A percentile compares a stretch with the other conserved stretches of the same genome.
Evolutionary conservation across 2,113 vertebrate species (phyloP).

Genomic region (Etia nguti): DNA sequence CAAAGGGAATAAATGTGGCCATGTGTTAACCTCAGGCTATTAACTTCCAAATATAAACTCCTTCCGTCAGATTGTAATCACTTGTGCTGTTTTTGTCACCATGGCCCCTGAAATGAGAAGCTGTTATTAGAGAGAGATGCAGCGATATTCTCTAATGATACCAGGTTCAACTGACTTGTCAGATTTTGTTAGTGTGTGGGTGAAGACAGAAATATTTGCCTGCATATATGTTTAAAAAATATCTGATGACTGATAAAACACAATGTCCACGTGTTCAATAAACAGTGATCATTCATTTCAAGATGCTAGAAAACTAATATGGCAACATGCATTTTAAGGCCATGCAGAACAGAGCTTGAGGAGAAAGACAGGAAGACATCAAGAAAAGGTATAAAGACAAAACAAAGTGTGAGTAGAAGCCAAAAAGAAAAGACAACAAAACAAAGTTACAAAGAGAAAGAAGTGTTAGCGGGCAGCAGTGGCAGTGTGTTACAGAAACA

Average conservation of each 20-base stretch:
- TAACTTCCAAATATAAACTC: conserved; percentile 55
- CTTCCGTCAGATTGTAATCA: conserved; percentile 36
- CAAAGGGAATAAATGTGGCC: conserved; percentile 10
- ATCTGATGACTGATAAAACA: neutral
- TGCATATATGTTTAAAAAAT: neutral
- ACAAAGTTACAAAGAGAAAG: neutral
- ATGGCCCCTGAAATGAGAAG: conserved; percentile 7
- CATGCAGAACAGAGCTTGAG: neutral
- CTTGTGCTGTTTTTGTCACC: conserved; percentile 3
- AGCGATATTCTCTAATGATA: conserved; percentile 10
- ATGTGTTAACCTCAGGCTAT: conserved; percentile 58
- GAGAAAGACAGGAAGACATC: neutral
- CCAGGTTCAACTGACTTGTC: neutral
- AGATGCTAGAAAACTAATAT: neutral
- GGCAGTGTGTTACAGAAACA: neutral
- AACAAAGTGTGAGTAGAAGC: neutral
- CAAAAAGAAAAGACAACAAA: neutral
- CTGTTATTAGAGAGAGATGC: conserved; percentile 12
- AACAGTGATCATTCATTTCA: neutral
- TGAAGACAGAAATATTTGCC: neutral
- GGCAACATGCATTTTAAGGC: neutral
- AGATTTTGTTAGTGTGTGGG: neutral
- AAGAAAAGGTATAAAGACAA: neutral
- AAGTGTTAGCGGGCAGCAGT: neutral
- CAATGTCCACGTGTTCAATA: neutral